phyloP scores from a whole-genome alignment of 2,797 vertebrate species.

The Lithobates sylvaticus region DNA sequence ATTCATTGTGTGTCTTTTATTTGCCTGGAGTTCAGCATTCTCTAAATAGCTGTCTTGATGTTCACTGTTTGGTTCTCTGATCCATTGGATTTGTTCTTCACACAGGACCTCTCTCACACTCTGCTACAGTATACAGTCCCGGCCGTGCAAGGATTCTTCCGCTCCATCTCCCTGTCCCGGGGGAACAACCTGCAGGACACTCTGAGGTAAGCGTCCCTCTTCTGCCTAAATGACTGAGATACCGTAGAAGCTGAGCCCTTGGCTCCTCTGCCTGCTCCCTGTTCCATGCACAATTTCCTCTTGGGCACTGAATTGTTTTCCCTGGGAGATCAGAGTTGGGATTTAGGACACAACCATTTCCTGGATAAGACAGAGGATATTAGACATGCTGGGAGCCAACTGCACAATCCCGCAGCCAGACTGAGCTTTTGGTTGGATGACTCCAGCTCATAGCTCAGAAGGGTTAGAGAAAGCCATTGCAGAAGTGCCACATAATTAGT shows the following conservation, averaged over 20 bases:
- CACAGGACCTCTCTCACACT: constrained; percentile 93
- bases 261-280: neutral
- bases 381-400: constrained; percentile 12
- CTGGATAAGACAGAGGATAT: constrained; percentile 54
- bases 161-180: constrained; percentile 95
- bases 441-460: neutral
- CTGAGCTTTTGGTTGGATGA: neutral
- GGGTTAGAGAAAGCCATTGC: neutral
- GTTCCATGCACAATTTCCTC: neutral
- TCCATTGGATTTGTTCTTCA: neutral
- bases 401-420: neutral
- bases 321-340: constrained; percentile 31
- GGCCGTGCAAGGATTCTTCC: constrained; percentile 98
- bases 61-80: neutral
- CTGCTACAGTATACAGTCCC: constrained; percentile 95
- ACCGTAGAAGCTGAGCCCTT: neutral
- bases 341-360: constrained; percentile 41
- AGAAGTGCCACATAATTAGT: neutral
- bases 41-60: neutral
- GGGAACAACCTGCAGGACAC: constrained; percentile 99
- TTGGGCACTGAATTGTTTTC: neutral
- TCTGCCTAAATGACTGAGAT: neutral
- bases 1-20: neutral
- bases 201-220: constrained; percentile 81
- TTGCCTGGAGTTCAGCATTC: neutral